phyloP scores from a whole-genome alignment of 2,888 invertebrate species.

The Sceliomorpha sp. region DNA sequence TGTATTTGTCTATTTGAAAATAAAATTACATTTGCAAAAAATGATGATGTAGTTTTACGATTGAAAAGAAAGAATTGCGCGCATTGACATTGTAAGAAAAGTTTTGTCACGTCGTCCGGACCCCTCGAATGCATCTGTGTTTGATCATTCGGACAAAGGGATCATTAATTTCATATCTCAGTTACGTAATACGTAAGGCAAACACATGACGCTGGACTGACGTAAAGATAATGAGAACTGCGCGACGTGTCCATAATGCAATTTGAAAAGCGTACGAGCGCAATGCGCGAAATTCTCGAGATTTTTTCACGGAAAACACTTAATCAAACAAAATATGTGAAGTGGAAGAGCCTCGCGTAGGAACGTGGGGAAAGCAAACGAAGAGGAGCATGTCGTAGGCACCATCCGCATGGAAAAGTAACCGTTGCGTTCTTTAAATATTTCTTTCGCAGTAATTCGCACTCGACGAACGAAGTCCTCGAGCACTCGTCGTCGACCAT shows the following conservation, averaged over 20 bases:
- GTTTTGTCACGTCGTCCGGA: too few relatives aligned
- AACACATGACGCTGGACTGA: constrained; percentile 5
- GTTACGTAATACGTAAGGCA: background rate
- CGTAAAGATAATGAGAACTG: constrained; percentile 16
- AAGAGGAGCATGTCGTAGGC: constrained; percentile 6
- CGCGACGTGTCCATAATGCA: constrained; percentile 3
- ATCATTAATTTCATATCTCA: background rate
- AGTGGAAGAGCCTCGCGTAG: background rate
- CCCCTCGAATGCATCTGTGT: too few relatives aligned
- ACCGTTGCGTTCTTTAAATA: constrained; percentile 52
- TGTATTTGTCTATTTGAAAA: too few relatives aligned
- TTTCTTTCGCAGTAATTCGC: constrained; percentile 38
- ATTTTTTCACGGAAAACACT: constrained; percentile 28
- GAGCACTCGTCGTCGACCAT: constrained; percentile 75
- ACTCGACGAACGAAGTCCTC: constrained; percentile 31
- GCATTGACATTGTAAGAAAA: too few relatives aligned
- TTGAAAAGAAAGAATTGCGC: too few relatives aligned
- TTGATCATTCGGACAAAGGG: too few relatives aligned
- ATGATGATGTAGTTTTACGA: too few relatives aligned
- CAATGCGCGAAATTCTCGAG: constrained; percentile 31
- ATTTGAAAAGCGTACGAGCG: constrained; percentile 16
- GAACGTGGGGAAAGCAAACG: constrained; percentile 23
- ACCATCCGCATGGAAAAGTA: constrained; percentile 25
- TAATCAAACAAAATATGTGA: constrained; percentile 26
- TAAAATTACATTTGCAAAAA: too few relatives aligned